Evolutionary conservation across 1,140 invertebrate genomes (phyloP), one percentile per base, ranked within the genome.

Genomic region (Caerostris extrusa): DNA sequence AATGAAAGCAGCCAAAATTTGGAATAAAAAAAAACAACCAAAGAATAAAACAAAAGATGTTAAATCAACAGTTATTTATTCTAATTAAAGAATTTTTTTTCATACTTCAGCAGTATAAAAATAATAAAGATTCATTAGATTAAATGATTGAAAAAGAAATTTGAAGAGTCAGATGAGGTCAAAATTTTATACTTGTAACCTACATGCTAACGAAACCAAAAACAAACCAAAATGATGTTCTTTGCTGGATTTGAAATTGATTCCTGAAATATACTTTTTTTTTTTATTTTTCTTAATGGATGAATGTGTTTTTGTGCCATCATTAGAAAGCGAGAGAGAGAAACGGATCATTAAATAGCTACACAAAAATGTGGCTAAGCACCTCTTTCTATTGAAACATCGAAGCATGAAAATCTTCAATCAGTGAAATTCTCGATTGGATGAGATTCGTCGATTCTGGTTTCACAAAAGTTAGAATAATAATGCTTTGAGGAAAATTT

Each of bases 181-280:
- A 77, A 77, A 77, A 77, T 77, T 77, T 34, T 19, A 77, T 77
- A 50, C 53, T 14, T 77, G 10, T 58, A 58, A 57, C 82, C 82
- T 58, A 83, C 82, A 17, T 83, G 82, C 57, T 83, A n/a, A 83
- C 55, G 34, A 58, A 58, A 83, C 53, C 82, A 83, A 83, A n/a
- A 83, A 19, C 82, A 17, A 56, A 57, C 56, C 14, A 57, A 7
- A 5, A 53, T 12, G 71, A 53, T 50, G 71, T 53, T 77, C 71
- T 5, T 83, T 82, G 8, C 53, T 5, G 10, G 50, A 82, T 56
- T 82, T 3, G 56, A 83, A 57, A 83, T 83, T 83, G 53, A 57
- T 83, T 83, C 53, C 19, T 10, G 50, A 50, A 12, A 53, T 8
- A 7, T 50, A 4, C 3, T 50, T 77, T 77, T 77, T 77, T 19